Evolutionary conservation across 2,797 vertebrate species (phyloP), one percentile per base, ranked within the genome.

Genomic region (Nannoperca australis): DNA sequence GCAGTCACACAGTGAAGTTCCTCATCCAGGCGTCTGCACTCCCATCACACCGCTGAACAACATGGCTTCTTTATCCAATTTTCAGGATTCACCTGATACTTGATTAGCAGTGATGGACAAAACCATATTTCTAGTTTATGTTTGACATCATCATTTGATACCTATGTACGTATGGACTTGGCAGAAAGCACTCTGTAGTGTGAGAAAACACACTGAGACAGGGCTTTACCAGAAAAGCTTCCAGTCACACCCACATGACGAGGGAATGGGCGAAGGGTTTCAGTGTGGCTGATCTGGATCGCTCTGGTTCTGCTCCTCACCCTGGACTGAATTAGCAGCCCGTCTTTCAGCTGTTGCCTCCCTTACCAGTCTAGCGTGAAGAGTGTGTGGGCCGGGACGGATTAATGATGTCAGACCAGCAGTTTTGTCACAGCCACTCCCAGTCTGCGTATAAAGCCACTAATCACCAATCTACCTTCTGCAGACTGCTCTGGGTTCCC

Each of bases 381-480:
- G 75, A 83, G 79, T 54, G 86, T 81, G 87, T 91, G 86, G 91
- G 91, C 68, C 49, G 83, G 56, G 65, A 65, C 2, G 83, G 91
- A 92, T 91, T 90, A 90, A 84, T 91, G 89, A 92, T 75, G 87
- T 90, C 90, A 92, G 84, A 58, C 59, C 73, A 68, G 73, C 78
- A 74, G 78, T 85, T 83, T 76, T 77, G 88, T 85, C 80, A 63
- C 70, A 40, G 86, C 89, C 93, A 85, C 92, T 86, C 92, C 93
- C 90, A 79, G 88, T 90, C 85, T 89, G 89, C 66, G 58, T 70
- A 82, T 73, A 87, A 88, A 91, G 88, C 89, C 89, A 73, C 87
- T 89, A 90, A 91, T 88, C 86, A 85, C 88, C 74, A 47, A 90
- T 87, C 78, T 75, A 86, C 77, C 82, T 84, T 82, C n/a, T 49